A percentile compares a stretch with the other conserved stretches of the same genome.
Evolutionary conservation across 2,888 invertebrate genomes (phyloP).

Genomic region (Tenthredo amoena): DNA sequence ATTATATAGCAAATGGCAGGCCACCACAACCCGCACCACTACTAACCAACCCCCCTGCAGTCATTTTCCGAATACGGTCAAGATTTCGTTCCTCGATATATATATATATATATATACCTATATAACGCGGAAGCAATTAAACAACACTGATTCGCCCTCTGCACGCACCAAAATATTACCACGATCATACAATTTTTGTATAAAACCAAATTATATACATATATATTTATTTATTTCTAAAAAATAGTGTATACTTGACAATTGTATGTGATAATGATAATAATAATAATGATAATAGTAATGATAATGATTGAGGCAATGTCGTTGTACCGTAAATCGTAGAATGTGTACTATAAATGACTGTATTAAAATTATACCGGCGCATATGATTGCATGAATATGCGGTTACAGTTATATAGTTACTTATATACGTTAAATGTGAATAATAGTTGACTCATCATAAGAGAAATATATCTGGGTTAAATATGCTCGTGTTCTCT

Average conservation of each 20-base stretch:
- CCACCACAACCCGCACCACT: not conserved
- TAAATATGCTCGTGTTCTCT: not conserved
- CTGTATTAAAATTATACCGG: not conserved
- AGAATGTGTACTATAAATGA: not conserved
- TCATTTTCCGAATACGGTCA: conserved; percentile 7
- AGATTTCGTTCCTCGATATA: not conserved
- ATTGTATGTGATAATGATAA: too few species aligned
- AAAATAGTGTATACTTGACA: too few species aligned
- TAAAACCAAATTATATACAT: too few species aligned
- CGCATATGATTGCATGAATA: not conserved
- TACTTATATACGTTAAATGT: too few species aligned
- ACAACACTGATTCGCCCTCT: not conserved
- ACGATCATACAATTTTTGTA: too few species aligned
- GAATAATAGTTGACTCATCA: not conserved
- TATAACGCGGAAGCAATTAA: not conserved
- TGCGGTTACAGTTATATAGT: too few species aligned
- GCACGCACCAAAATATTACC: not conserved
- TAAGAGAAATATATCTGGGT: conserved; percentile 9
- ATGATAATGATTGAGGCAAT: not conserved
- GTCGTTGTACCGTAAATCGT: not conserved
- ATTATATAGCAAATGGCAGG: not conserved
- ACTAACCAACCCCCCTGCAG: not conserved
- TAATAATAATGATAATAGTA: not conserved
- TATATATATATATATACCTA: too few species aligned
- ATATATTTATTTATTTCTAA: too few species aligned